Percentiles rank a stretch among this genome's conserved stretches.
phyloP scores from a whole-genome alignment of 2,888 invertebrate genomes.

The Nemoura dubitans region DNA sequence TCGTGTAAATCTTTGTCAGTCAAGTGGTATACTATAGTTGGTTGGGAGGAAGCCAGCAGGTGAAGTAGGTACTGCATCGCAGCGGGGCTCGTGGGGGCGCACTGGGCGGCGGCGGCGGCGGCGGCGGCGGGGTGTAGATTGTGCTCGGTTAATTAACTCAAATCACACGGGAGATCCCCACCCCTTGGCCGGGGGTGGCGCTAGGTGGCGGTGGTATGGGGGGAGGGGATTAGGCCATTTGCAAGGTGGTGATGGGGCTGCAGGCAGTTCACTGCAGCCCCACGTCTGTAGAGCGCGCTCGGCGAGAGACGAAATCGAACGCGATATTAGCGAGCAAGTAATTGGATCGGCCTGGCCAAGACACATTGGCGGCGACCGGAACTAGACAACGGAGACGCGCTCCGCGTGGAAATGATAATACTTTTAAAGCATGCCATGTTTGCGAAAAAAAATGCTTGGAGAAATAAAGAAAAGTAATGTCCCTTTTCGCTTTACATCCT shows the following conservation, averaged over 20 bases:
- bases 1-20: conserved; percentile 38
- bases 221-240: conserved; percentile 2
- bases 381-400: not conserved
- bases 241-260: not conserved
- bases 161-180: conserved; percentile 29
- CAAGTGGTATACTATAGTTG: conserved; percentile 25
- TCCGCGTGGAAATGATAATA: not conserved
- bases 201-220: not conserved
- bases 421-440: not conserved
- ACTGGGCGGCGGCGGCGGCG: not conserved
- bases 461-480: not conserved
- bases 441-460: not conserved
- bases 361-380: not conserved
- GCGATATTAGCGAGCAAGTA: not conserved
- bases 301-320: not conserved
- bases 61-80: conserved; percentile 8
- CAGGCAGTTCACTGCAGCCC: not conserved
- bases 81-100: not conserved
- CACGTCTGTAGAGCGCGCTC: not conserved
- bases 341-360: not conserved
- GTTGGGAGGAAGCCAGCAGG: conserved; percentile 39
- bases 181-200: not conserved
- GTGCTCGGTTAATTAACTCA: conserved; percentile 42
- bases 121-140: conserved; percentile 22
- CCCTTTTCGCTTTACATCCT: not conserved